Evolutionary conservation across 2,888 invertebrate genomes (phyloP), one percentile per base, ranked within the genome.

Genomic region (Protonemura montana): DNA sequence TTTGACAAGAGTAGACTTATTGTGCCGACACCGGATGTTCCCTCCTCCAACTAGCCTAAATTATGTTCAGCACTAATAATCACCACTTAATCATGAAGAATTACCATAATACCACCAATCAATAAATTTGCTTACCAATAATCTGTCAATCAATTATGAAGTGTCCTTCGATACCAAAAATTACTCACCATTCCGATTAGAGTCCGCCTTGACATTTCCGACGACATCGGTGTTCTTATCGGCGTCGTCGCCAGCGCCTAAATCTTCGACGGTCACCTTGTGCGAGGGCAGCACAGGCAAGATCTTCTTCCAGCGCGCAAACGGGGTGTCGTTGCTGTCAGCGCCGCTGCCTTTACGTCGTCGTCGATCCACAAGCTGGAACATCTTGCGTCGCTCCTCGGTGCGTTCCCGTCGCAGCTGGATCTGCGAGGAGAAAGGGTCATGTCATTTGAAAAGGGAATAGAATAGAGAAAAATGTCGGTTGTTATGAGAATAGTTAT

Each of bases 311-410:
- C 95, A 96, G 89, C 94, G 93, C 0, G 93, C 92, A 89, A 94
- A 94, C 0, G 95, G 94, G 0, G 94, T 90, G 92, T 86, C 93
- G 89, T 90, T 93, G 90, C 90, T 94, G 91, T 88, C 94, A 83
- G 90, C 90, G 7, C 88, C 89, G 87, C 92, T 92, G 76, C 90
- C 89, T 76, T 91, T 91, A 88, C 92, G 91, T 82, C 90, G 94
- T 88, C 92, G 91, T 78, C 90, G 94, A 89, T 96, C 98, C 0
- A 96, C 98, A 89, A 98, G 93, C 92, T 97, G 97, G 89, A 98
- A 98, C 94, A 98, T 96, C 92, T 98, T 98, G 88, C 97, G 94
- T 87, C 98, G 93, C 90, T 98, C 98, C 91, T 98, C 98, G 0
- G 98, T 98, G 86, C 98, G 93, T 90, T 98, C 98, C 89, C 97